A percentile compares a stretch with the other conserved stretches of the same genome.
These are phyloP conservation scores for Urocolius indicus DNA, from an alignment of 2,113 vertebrate species.

Conservation along the genomic window DNA sequence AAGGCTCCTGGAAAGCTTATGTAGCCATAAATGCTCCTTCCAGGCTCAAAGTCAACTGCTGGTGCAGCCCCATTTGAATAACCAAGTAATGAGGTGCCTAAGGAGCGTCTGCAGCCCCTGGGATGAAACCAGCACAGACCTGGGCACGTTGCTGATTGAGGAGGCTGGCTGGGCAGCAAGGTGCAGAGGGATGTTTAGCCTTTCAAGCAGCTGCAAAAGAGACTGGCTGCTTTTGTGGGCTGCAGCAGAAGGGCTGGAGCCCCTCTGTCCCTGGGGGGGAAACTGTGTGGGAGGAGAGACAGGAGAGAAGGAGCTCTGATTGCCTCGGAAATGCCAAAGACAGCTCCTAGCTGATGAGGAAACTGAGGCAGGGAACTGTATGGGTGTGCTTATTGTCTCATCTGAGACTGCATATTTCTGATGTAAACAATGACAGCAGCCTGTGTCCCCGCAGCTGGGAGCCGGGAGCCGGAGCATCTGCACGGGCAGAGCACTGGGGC, in stretches of 20 bases:
- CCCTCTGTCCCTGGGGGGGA: not conserved
- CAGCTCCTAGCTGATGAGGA: not conserved
- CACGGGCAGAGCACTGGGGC: not conserved
- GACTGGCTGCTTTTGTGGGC: too few relatives aligned
- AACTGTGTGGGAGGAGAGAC: not conserved
- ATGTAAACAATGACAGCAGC: not conserved
- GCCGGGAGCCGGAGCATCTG: not conserved
- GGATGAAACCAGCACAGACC: not conserved
- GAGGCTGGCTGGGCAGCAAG: not conserved
- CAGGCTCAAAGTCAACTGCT: not conserved
- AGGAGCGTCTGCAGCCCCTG: not conserved
- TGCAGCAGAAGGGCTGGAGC: not conserved
- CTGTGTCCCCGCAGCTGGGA: not conserved
- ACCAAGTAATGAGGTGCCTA: not conserved
- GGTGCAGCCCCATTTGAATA: not conserved
- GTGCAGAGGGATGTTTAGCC: not conserved
- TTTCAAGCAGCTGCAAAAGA: not conserved
- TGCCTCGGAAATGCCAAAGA: not conserved
- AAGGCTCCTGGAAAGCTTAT: not conserved
- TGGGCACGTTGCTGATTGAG: not conserved
- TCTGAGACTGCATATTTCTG: not conserved
- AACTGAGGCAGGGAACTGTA: constrained; percentile 18
- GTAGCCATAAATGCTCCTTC: not conserved
- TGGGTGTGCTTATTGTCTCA: not conserved
- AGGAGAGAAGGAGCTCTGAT: not conserved